Evolutionary conservation across 1,140 invertebrate species (phyloP), one percentile per base, ranked within the genome.

Genomic region (Eriosoma lanigerum): DNA sequence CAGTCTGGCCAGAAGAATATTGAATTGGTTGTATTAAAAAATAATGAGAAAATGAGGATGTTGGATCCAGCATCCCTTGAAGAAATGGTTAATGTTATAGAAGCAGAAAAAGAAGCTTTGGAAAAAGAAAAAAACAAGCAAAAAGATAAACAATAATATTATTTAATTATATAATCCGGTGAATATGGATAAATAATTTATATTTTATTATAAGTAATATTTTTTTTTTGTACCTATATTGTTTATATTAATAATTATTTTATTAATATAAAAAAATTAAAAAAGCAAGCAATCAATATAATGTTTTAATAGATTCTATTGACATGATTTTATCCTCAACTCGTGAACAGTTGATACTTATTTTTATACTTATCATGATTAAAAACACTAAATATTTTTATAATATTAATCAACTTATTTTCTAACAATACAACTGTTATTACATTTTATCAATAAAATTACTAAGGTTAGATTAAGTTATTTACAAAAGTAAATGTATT

Each of bases 1-100:
- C 98, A 99, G 85, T 96, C 96, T 12, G 96, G 97, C 0, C 95
- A 96, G 83, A 99, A 99, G 86, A 99, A 99, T 89, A 88, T 99
- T 82, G 98, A 99, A 88, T 95, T 99, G 83, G 96, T 97, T 60
- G 94, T 99, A 6, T 98, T 99, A 95, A 90, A 92, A 85, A 89
- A 92, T 82, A 92, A 92, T 44, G 84, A 92, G 86, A 92, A 93
- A 32, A 89, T 98, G 85, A 78, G n/a, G 17, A 78, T 78, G 75
- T 44, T 78, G 13, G 75, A 78, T 8, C 75, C 75, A 17, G 38
- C 75, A 19, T 78, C 75, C 0, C 75, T 78, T 26, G 75, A 78
- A 62, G 75, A 58, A 62, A 78, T 78, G 75, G 75, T 78, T 5
- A 78, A 78, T 29, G 75, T 78, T 29, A 78, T 78, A 60, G 75